phyloP scores from a whole-genome alignment of 2,113 vertebrate genomes.

The Dicrurus megarhynchus region DNA sequence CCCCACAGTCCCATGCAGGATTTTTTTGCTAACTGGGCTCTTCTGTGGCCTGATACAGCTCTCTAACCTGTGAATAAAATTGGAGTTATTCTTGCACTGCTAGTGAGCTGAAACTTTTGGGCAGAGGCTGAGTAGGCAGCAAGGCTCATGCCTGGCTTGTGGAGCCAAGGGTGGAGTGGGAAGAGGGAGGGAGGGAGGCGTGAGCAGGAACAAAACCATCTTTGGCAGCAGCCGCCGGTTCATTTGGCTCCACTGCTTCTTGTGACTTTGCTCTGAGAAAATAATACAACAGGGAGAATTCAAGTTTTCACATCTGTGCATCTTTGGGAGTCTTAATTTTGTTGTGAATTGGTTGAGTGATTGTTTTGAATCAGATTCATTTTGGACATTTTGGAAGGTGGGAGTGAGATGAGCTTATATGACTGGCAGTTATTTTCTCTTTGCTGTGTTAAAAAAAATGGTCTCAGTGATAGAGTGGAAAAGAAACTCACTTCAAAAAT shows the following conservation, averaged over 20 bases:
- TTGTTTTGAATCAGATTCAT: background rate
- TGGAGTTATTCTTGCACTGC: rapidly evolving
- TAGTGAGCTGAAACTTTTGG: background rate
- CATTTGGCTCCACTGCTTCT: background rate
- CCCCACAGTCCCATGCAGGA: rapidly evolving
- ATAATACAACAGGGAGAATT: background rate
- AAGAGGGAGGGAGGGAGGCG: background rate
- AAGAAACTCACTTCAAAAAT: background rate
- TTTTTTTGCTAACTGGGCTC: background rate
- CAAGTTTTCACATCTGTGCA: background rate
- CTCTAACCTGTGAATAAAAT: background rate
- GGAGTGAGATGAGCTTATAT: background rate
- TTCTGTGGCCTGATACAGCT: background rate
- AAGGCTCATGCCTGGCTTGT: background rate
- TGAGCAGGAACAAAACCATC: background rate
- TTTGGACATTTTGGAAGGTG: background rate
- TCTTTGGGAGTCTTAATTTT: background rate
- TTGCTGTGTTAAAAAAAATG: background rate
- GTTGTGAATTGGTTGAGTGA: background rate
- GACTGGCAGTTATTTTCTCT: background rate
- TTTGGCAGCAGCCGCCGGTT: background rate
- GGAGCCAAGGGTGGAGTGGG: background rate
- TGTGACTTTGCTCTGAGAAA: background rate
- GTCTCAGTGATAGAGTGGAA: background rate
- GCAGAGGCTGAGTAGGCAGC: background rate